Evolutionary conservation across 2,113 vertebrate species (phyloP), one percentile per base, ranked within the genome.

Genomic region (Podarcis cretensis): DNA sequence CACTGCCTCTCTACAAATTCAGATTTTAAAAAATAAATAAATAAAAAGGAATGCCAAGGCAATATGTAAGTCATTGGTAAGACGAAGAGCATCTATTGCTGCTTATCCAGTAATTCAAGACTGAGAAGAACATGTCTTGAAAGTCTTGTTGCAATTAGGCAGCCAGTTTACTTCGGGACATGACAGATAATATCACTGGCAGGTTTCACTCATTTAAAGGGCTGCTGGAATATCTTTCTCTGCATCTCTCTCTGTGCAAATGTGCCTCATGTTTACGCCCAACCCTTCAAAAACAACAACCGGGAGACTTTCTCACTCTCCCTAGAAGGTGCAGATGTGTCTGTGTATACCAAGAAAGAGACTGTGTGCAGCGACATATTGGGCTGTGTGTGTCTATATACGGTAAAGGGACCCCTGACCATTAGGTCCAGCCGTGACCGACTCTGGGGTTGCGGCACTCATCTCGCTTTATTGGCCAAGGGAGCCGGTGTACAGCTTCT

Each of bases 81-180:
- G 77, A 76, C 77, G 74, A 21, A 8, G 59, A 9, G 63, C 63
- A 87, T 14, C 3, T 37, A 32, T 82, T 68, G 76, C 5, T 0
- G 48, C 75, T 37, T 79, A 86, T 25, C 78, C 66, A 32, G 76
- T 83, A 54, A 75, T 5, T 48, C 27, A 63, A 84, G 83, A 86
- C 13, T 40, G n/a, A 40, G 32, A 20, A n/a, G 27, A 48, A 85
- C 88, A 86, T 79, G 69, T 79, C 65, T 18, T n/a, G 0, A 86
- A 92, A 86, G 73, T 90, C 82, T 86, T 85, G 84, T n/a, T 85
- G 76, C 59, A 81, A 68, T 90, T 89, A 92, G 71, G n/a, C 59
- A 75, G 35, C 1, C 0, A 88, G 82, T 63, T 25, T n/a, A 86
- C 18, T n/a, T 85, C 48, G n/a, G 84, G 73, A 54, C 59, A 84